A percentile compares a stretch with the other conserved stretches of the same genome.
phyloP scores from a whole-genome alignment of 2,797 vertebrate genomes.

The Crenichthys baileyi region DNA sequence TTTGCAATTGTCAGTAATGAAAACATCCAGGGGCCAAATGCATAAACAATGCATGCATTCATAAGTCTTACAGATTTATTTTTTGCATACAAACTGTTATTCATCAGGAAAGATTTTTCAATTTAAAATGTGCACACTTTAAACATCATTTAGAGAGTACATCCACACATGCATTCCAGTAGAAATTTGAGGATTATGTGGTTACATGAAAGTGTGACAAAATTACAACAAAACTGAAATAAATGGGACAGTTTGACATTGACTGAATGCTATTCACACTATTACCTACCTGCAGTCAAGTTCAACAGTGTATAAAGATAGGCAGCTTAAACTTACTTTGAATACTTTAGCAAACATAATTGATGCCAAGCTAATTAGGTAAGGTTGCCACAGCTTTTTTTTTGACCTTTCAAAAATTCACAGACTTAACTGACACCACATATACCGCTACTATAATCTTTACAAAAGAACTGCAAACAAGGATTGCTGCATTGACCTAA shows the following conservation, averaged over 20 bases:
- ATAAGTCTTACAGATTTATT: neutral
- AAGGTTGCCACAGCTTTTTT: neutral
- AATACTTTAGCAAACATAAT: neutral
- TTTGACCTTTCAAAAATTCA: neutral
- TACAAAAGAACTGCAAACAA: neutral
- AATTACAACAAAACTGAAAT: neutral
- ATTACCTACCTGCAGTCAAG: neutral
- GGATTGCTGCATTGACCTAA: neutral
- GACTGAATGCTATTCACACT: neutral
- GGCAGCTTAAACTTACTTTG: neutral
- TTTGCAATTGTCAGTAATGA: slow-evolving; percentile 8
- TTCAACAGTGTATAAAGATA: neutral
- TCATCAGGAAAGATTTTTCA: neutral
- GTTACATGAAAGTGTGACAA: neutral
- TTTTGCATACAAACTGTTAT: slow-evolving; percentile 3
- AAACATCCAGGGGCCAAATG: neutral
- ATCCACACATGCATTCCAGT: neutral
- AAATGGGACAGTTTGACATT: neutral
- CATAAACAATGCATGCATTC: neutral
- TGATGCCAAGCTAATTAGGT: neutral
- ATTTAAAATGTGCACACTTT: neutral
- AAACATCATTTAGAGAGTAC: neutral
- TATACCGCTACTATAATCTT: neutral
- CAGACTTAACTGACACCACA: neutral
- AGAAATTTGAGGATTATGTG: neutral